A percentile compares a stretch with the other conserved stretches of the same genome.
Conservation (phyloP, 2,797 vertebrate species). For the Schizopygopsis malacanthus region DNA sequence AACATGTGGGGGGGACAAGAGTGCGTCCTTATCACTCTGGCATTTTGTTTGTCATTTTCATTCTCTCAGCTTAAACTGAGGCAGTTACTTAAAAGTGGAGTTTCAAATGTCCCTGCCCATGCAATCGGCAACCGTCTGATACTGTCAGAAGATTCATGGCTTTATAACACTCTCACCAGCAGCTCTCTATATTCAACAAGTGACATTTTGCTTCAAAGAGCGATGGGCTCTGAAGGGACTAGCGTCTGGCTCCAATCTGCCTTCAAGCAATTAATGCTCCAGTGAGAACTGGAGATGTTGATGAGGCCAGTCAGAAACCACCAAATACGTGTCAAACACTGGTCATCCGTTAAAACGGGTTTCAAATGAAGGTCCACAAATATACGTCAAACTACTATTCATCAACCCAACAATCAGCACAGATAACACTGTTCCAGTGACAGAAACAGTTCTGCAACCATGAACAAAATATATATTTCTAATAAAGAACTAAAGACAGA, state of each 20-base stretch:
- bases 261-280: slow-evolving; percentile 4
- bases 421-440: neutral
- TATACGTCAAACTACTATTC: neutral
- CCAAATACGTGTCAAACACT: neutral
- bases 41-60: slow-evolving; percentile 69
- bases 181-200: slow-evolving; percentile 40
- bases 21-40: slow-evolving; percentile 74
- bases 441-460: neutral
- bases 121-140: neutral
- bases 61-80: slow-evolving; percentile 34
- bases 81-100: slow-evolving; percentile 40
- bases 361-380: neutral
- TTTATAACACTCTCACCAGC: slow-evolving; percentile 12
- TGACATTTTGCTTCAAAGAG: slow-evolving; percentile 59
- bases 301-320: neutral
- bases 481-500: neutral
- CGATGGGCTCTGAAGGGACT: neutral
- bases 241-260: neutral
- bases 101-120: slow-evolving; percentile 33
- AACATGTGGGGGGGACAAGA: slow-evolving; percentile 23
- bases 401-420: too few relatives aligned
- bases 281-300: neutral
- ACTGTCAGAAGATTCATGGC: neutral
- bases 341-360: neutral
- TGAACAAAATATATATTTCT: too few relatives aligned